Base-by-base conservation (phyloP, 2,888 invertebrate species). In the Eremobia ochroleuca region DNA sequence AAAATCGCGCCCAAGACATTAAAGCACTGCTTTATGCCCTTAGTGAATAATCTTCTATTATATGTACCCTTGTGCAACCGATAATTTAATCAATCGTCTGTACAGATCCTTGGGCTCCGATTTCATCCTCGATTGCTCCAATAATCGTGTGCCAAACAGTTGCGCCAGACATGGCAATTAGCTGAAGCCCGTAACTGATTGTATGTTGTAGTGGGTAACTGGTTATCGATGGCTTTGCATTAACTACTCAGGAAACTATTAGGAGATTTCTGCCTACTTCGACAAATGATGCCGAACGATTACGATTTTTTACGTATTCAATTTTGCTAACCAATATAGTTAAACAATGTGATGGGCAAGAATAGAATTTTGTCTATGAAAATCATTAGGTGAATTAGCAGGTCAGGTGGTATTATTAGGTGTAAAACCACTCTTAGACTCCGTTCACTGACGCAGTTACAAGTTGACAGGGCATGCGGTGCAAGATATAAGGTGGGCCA, bases 151-250 rank as follows among this genome's bases (percentile, higher is more conserved):
- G 49, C 49, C 71, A 62, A 79, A 76, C 76, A 84, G 70, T 81
- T 84, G 69, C 72, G 25, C 40, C 15, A 43, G 73, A 84, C 77
- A 37, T 69, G 43, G 70, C 82, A 75, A 81, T 82, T 83, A 83
- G 74, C 55, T 58, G 65, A 67, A 64, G 78, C 25, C 73, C n/a
- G 65, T 72, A 46, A 77, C 77, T 59, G 67, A 81, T 81, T 77
- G 82, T 68, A 58, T 62, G 58, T 40, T 43, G 43, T 46, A 62
- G 61, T 31, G 8, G 31, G 4, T 49, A 43, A 34, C 43, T 37
- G 34, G 40, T 34, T 69, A 59, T 69, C 11, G 64, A 69, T 59
- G 43, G 15, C 34, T 52, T 34, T 58, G 58, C 34, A 76, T 76
- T 65, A 68, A 64, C 67, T 76, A 37, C 18, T 37, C 15, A 40